These are phyloP conservation scores for Diachrysia chrysitis DNA, from an alignment of 2,888 invertebrate genomes.

Conservation along the genomic window DNA sequence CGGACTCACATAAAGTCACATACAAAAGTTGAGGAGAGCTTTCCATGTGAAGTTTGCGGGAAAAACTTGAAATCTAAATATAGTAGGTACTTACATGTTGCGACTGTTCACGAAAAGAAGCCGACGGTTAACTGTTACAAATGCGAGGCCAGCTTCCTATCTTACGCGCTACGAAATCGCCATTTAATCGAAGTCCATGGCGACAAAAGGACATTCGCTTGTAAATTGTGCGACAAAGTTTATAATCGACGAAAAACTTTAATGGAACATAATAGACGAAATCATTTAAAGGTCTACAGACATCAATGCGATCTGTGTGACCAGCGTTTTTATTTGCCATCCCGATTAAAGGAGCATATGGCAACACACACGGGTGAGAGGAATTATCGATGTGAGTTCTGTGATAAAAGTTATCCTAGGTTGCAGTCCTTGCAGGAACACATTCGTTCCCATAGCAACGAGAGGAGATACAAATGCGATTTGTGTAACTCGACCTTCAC, in stretches of 20 bases:
- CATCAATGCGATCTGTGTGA: conserved; percentile 84
- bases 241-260: conserved; percentile 81
- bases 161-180: conserved; percentile 76
- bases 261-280: conserved; percentile 79
- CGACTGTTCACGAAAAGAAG: conserved; percentile 81
- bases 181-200: conserved; percentile 83
- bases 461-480: conserved; percentile 87
- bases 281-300: conserved; percentile 78
- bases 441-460: conserved; percentile 86
- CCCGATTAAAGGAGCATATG: conserved; percentile 84
- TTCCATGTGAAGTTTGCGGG: conserved; percentile 86
- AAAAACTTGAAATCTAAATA: conserved; percentile 82
- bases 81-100: conserved; percentile 77
- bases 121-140: conserved; percentile 82
- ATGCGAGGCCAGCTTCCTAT: conserved; percentile 79
- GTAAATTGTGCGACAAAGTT: conserved; percentile 80
- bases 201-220: conserved; percentile 79
- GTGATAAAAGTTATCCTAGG: conserved; percentile 89
- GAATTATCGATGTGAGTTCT: conserved; percentile 87
- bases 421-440: conserved; percentile 89
- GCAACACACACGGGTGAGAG: conserved; percentile 87
- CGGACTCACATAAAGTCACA: conserved; percentile 81
- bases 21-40: conserved; percentile 82
- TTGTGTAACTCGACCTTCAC: conserved; percentile 87
- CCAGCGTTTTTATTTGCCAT: conserved; percentile 82